Conservation (phyloP, 2,888 invertebrate genomes). For the Cyclophora albipunctata region DNA sequence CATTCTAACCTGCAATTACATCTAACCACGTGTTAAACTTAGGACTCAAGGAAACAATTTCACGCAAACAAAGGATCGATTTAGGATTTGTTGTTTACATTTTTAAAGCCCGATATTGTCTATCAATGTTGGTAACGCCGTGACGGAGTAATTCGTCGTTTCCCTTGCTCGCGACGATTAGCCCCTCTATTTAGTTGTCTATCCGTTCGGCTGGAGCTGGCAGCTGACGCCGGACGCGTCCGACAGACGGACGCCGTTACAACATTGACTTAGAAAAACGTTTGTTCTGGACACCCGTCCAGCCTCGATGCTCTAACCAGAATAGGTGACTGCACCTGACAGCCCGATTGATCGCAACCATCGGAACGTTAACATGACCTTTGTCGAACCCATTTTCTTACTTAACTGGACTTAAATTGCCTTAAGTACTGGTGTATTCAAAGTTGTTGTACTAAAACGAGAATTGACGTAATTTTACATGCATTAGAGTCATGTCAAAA, state of each 20-base stretch:
- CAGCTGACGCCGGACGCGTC: conserved; percentile 68
- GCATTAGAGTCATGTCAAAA: no score
- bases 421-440: neutral
- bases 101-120: conserved; percentile 9
- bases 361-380: conserved; percentile 22
- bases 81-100: conserved; percentile 8
- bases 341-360: conserved; percentile 40
- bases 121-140: conserved; percentile 51
- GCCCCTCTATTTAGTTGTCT: conserved; percentile 72
- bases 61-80: conserved; percentile 2
- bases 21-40: neutral
- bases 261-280: conserved; percentile 71
- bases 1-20: conserved; percentile 4
- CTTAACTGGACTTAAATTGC: conserved; percentile 22
- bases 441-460: conserved; percentile 15
- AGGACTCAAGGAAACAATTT: neutral
- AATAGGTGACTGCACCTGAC: conserved; percentile 42
- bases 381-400: conserved; percentile 34
- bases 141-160: conserved; percentile 72
- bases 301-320: conserved; percentile 33
- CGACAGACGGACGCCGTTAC: conserved; percentile 70
- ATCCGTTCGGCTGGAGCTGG: conserved; percentile 56
- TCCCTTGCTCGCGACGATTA: conserved; percentile 72
- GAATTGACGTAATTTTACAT: conserved; percentile 13
- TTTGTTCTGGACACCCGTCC: conserved; percentile 54